Base-by-base conservation (phyloP, 2,888 invertebrate genomes). In the Oeneis ivallda region DNA sequence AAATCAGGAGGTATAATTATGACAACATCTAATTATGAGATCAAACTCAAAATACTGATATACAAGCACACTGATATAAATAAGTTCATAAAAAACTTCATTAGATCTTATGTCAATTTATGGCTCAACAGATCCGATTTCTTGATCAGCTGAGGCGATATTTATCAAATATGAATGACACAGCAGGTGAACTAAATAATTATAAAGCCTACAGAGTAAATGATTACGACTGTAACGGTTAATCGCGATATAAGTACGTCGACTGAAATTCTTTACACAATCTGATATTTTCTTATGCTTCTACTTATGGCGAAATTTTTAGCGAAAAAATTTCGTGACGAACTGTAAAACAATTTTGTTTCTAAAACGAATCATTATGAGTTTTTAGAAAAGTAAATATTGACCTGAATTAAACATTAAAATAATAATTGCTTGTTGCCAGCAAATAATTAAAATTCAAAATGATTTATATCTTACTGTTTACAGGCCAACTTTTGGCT, bases 101-200 rank as follows among this genome's bases (percentile, higher is more conserved):
- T 56, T 60, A 17, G 73, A 79, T 79, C 77, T 70, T 77, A 79
- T 79, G 80, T 79, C 79, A 82, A 79, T 84, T 83, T 81, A 81
- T 79, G 75, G 86, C 86, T 87, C 79, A 87, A 81, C 83, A 70
- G 87, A 81, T 72, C 84, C 86, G 80, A 84, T 85, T 78, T 76
- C 75, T 73, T 77, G 82, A 81, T 81, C 74, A 68, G 74, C 69
- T 71, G 76, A 78, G 81, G 80, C 77, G 82, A 84, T 84, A 81
- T 76, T 81, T 83, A 89, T 88, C 86, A 78, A 84, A 88, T 84
- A 86, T 85, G 81, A 81, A 86, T 85, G 83, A 83, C 85, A 70
- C 86, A 83, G 85, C 87, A 80, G 84, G 87, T 83, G 83, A 71
- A 79, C 79, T 79, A 79, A 80, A 80, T 83, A 79, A 80, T 76